phyloP scores from a whole-genome alignment of 1,140 invertebrate species.

The Drosophila tsacasi region DNA sequence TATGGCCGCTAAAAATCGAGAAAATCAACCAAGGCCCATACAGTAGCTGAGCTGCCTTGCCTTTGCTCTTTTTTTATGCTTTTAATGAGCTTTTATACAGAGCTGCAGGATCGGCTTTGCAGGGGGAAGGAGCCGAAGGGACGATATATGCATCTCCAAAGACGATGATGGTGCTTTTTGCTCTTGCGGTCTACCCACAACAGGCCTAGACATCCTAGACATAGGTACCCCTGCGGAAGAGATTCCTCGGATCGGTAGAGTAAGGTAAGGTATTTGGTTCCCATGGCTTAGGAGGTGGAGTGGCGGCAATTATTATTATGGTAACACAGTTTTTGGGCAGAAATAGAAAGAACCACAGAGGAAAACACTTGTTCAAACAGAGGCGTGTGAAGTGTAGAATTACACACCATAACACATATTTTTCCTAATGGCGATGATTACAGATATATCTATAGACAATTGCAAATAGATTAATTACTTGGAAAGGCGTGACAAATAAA shows the following conservation, averaged over 20 bases:
- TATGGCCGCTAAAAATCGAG: constrained; percentile 62
- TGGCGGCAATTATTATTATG: constrained; percentile 22
- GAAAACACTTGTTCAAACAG: constrained; percentile 39
- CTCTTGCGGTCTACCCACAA: constrained; percentile 49
- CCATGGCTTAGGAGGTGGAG: constrained; percentile 15
- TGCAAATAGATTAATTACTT: not conserved
- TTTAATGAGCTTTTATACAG: constrained; percentile 83
- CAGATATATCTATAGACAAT: not conserved
- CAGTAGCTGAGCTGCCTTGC: constrained; percentile 74
- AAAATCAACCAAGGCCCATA: constrained; percentile 80
- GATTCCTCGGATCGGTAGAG: constrained; percentile 21
- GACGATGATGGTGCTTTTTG: constrained; percentile 25
- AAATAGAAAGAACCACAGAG: constrained; percentile 32
- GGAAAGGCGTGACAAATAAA: not conserved
- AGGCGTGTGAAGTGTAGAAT: constrained; percentile 15
- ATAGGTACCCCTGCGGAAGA: not conserved
- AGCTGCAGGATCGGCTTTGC: constrained; percentile 36
- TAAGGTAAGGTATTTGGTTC: constrained; percentile 38
- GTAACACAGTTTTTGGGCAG: constrained; percentile 44
- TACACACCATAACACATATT: constrained; percentile 8
- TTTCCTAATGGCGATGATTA: constrained; percentile 1
- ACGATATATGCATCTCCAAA: constrained; percentile 46
- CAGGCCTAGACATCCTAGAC: constrained; percentile 8
- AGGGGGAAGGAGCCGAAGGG: not conserved
- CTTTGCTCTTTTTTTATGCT: constrained; percentile 67